Base-by-base conservation (phyloP, 2,888 invertebrate genomes). In the Tetramorium bicarinatum region DNA sequence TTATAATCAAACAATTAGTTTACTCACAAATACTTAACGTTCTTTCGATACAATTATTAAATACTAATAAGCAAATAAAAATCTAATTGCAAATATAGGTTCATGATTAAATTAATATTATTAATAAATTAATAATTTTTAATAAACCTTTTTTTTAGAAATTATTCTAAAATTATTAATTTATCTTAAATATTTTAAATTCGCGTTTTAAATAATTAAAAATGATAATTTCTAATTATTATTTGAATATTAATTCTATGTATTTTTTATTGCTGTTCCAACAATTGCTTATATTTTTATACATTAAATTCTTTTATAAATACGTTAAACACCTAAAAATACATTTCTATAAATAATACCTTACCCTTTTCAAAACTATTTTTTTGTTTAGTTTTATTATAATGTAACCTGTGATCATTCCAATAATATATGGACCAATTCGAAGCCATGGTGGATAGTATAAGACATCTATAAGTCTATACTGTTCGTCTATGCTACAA, bases 321-420 rank as follows among this genome's bases (percentile, higher is more conserved):
- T 34, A 34, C 4, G 29, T 4, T 34, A 34, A 34, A 34, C 3
- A 34, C 29, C 4, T 34, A 21, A 34, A 18, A 29, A 18, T 21
- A n/a, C 34, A 56, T 8, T 41, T 8, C 13, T 44, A 13, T 62
- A 25, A 52, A 75, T n/a, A 2, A 80, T 25, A 66, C 81, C 82
- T 85, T 91, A 94, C 94, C 89, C 69, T 93, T 77, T 87, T 86
- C 4, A 94, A 74, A 8, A 47, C 66, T 44, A 94, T 84, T 82
- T 91, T 90, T 44, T 91, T 90, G 59, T 94, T 92, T 52, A 93
- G 81, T 77, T 95, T 93, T 52, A 90, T 72, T 41, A 95, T 86
- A 72, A 95, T 87, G 91, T 95, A 96, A 3, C 95, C 96, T 1
- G 96, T 95, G 2, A 87, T 96, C 90, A 95, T 93, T 47, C 95